These are phyloP conservation scores for Calliphora vomitoria DNA, from an alignment of 2,888 invertebrate genomes.

Conservation along the genomic window DNA sequence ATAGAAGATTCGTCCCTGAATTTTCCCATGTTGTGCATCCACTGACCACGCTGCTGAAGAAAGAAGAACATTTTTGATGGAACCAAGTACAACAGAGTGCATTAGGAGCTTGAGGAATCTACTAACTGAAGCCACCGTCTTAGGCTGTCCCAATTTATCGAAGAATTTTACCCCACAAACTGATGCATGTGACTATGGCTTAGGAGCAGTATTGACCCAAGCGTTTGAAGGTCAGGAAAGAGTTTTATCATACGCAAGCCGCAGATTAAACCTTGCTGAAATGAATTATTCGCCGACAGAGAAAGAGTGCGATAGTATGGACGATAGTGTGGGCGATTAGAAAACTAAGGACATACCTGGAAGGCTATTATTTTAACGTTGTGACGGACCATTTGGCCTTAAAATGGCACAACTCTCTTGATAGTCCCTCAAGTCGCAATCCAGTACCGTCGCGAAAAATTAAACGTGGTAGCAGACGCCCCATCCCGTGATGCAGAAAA, in stretches of 20 bases:
- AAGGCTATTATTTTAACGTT: neutral
- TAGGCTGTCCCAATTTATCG: no score
- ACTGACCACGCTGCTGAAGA: neutral
- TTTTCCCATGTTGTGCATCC: neutral
- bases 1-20: neutral
- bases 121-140: neutral
- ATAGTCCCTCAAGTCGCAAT: neutral
- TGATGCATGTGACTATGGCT: neutral
- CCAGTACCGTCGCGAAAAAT: neutral
- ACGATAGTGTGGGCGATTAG: neutral
- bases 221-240: neutral
- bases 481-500: neutral
- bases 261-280: neutral
- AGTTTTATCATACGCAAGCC: slow-evolving; percentile 10
- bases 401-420: neutral
- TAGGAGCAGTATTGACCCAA: slow-evolving; percentile 12
- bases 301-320: slow-evolving; percentile 4
- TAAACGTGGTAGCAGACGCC: neutral
- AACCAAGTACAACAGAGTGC: neutral
- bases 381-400: neutral
- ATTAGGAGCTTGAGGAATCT: neutral
- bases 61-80: slow-evolving; percentile 20
- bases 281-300: neutral
- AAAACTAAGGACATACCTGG: neutral
- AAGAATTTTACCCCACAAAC: no score